Evolutionary conservation across 1,140 invertebrate genomes (phyloP).

Genomic region (Ips typographus): DNA sequence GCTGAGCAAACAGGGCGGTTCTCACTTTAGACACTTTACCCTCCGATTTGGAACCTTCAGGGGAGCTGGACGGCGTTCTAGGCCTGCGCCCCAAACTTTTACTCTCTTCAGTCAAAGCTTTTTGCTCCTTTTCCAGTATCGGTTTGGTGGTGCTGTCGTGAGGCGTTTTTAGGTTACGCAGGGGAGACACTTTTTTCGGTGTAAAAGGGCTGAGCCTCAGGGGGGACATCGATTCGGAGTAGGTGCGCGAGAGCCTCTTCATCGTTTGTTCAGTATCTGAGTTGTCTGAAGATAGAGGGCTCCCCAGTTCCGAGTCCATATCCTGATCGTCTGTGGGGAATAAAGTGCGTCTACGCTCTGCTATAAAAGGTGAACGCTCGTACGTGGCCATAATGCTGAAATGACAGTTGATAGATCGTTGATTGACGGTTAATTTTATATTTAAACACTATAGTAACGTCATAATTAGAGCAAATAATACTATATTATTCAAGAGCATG

Average conservation of each 20-base stretch:
- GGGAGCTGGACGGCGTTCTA: conserved; percentile 26
- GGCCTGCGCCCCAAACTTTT: conserved; percentile 33
- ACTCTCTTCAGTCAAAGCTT: conserved; percentile 38
- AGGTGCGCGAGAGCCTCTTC: conserved; percentile 12
- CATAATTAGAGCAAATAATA: too few species aligned
- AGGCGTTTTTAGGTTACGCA: conserved; percentile 57
- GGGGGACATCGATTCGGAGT: conserved; percentile 34
- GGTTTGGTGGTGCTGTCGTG: conserved; percentile 50
- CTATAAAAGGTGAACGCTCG: conserved; percentile 21
- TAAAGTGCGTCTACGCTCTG: conserved; percentile 21
- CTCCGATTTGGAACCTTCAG: conserved; percentile 41
- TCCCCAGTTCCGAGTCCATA: conserved; percentile 41
- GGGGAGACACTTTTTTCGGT: conserved; percentile 50
- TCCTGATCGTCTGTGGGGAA: conserved; percentile 24
- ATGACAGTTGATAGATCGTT: not conserved
- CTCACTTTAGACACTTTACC: conserved; percentile 46
- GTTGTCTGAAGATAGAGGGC: conserved; percentile 38
- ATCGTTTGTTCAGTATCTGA: conserved; percentile 7
- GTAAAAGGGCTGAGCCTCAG: conserved; percentile 32
- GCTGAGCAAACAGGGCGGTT: conserved; percentile 46
- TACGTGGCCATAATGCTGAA: conserved; percentile 7
- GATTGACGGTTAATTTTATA: too few species aligned
- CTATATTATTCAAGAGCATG: too few species aligned
- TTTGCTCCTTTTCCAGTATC: conserved; percentile 44
- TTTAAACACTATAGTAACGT: too few species aligned